Evolutionary conservation across 2,888 invertebrate species (phyloP).

Genomic region (Rhagonycha fulva): DNA sequence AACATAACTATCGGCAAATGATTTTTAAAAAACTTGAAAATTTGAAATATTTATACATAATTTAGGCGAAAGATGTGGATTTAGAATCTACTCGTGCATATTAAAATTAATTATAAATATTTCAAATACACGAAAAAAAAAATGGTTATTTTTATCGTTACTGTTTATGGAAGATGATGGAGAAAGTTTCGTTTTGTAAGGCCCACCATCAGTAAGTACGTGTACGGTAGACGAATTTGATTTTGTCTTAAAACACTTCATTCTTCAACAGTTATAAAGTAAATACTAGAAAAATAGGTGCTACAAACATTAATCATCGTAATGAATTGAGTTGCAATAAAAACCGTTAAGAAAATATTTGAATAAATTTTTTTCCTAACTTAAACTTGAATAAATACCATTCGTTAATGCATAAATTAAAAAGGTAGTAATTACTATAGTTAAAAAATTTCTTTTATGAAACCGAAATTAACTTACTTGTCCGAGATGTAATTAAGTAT

Average conservation of each 20-base stretch:
- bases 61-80: background rate
- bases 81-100: too few relatives aligned
- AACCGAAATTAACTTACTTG: background rate
- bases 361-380: background rate
- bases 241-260: background rate
- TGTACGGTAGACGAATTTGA: background rate
- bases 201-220: too few relatives aligned
- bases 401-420: background rate
- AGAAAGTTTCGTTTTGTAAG: background rate
- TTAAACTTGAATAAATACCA: background rate
- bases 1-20: background rate
- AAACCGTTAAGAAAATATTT: background rate
- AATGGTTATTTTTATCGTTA: background rate
- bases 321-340: background rate
- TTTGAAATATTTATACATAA: background rate
- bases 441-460: background rate
- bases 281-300: background rate
- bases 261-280: background rate
- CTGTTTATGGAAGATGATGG: background rate
- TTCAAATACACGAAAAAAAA: background rate
- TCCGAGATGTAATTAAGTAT: background rate
- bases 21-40: background rate
- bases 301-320: background rate
- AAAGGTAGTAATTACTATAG: background rate
- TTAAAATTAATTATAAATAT: background rate